These are phyloP conservation scores for Periophthalmodon schlosseri DNA, from an alignment of 2,113 vertebrate genomes.

Conservation along the genomic window DNA sequence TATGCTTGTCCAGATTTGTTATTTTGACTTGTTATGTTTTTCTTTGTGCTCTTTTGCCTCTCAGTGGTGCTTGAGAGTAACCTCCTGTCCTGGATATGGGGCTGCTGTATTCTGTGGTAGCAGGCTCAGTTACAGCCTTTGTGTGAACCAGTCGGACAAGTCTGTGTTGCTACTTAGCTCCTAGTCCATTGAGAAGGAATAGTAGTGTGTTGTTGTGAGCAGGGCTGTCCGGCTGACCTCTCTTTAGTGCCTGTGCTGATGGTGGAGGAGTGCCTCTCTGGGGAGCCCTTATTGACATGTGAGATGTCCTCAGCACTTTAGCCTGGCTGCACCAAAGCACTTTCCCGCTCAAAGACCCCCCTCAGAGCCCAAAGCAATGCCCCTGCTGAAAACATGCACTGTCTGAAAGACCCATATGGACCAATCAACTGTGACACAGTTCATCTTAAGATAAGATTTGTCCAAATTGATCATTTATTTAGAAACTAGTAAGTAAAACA, in stretches of 20 bases:
- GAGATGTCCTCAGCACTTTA: slow-evolving; percentile 26
- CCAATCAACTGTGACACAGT: too few relatives aligned
- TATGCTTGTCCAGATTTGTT: too few relatives aligned
- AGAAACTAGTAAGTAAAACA: too few relatives aligned
- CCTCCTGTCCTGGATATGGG: background rate
- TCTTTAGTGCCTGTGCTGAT: slow-evolving; percentile 57
- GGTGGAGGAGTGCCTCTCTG: slow-evolving; percentile 50
- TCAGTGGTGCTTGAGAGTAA: background rate
- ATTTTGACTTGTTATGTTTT: background rate
- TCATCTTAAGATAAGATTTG: too few relatives aligned
- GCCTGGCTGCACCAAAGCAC: slow-evolving; percentile 3
- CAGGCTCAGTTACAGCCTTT: slow-evolving; percentile 6
- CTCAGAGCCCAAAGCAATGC: too few relatives aligned
- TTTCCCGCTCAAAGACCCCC: too few relatives aligned
- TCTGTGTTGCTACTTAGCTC: background rate
- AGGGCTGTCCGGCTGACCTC: background rate
- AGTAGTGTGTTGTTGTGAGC: background rate
- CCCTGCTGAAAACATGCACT: too few relatives aligned
- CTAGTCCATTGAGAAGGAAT: background rate
- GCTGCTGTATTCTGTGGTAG: slow-evolving; percentile 16
- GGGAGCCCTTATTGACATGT: slow-evolving; percentile 59
- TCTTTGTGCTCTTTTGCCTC: too few relatives aligned
- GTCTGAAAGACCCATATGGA: too few relatives aligned
- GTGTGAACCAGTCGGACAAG: slow-evolving; percentile 38
- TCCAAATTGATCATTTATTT: too few relatives aligned